Conservation (phyloP, 2,888 invertebrate species). For the Melanostoma scalare region DNA sequence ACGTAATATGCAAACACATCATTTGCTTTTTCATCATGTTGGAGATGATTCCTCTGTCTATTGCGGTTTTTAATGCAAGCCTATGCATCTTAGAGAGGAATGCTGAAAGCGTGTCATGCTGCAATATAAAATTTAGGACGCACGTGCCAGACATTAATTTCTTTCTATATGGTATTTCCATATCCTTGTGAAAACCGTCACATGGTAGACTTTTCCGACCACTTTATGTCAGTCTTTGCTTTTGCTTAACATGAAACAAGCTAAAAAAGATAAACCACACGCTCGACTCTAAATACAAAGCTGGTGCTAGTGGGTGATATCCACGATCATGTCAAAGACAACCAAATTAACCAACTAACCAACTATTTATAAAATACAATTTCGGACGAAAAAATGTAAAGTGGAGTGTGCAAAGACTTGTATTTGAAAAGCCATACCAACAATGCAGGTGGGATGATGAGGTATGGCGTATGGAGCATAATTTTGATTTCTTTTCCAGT, state of each 20-base stretch:
- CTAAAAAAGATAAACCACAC: too few species aligned
- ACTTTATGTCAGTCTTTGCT: too few species aligned
- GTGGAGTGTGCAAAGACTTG: too few species aligned
- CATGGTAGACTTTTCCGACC: background rate
- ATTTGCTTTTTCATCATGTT: conserved; percentile 22
- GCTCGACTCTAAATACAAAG: too few species aligned
- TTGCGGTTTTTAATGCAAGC: conserved; percentile 2
- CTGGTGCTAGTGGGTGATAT: background rate
- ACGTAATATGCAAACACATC: too few species aligned
- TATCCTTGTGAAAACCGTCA: conserved; percentile 36
- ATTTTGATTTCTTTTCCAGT: too few species aligned
- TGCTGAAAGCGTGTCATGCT: conserved; percentile 59
- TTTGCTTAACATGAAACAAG: too few species aligned
- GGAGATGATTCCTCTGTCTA: conserved; percentile 2
- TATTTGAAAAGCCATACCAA: too few species aligned
- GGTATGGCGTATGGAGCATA: too few species aligned
- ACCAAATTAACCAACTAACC: conserved; percentile 13
- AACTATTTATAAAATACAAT: background rate
- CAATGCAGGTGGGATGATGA: too few species aligned
- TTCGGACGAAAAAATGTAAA: conserved; percentile 36
- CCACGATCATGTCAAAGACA: conserved; percentile 34
- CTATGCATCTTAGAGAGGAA: conserved; percentile 50
- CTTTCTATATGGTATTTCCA: too few species aligned
- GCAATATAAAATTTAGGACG: conserved; percentile 57
- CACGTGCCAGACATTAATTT: conserved; percentile 50